Base-by-base conservation (phyloP, 2,888 invertebrate species). In the Oxytorus armatus region DNA sequence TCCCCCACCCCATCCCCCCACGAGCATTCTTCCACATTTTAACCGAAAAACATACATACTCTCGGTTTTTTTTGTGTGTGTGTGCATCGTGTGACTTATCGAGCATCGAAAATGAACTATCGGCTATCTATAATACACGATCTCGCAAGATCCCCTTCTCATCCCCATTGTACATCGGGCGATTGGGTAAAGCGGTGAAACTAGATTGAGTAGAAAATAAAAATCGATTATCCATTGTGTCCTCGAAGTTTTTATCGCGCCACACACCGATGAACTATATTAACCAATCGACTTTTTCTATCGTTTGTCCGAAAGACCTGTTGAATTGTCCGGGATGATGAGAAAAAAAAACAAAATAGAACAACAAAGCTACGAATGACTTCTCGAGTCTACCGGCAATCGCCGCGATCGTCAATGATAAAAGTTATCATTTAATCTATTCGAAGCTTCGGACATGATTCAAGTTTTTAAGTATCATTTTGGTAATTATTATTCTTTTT, bases 181-280 rank as follows among this genome's bases (percentile, higher is more conserved):
- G 47, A n/a, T 36, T 16, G 5, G 42, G 8, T 21, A 21, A 25
- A n/a, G 49, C n/a, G 3, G 18, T n/a, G 16, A 63, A 49, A 8
- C 5, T 21, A 10, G n/a, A 57, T 44, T n/a, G 5, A 51, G 23
- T 3, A 36, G 16, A 14, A 51, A 1, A 16, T 14, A 51, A 51
- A 47, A 57, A 53, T 70, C n/a, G 29, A 53, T 25, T 61, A 49
- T 72, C 59, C 47, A 10, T n/a, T 47, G 23, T 39, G 44, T 47
- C 44, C 23, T 25, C 23, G 42, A 16, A 33, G 16, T 33, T 77
- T 63, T 70, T 70, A 70, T 77, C 77, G 36, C 69, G 42, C 33
- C 61, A 55, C 8, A 23, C 77, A 70, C 42, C 36, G 63, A 70
- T 49, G 63, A 55, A 23, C 47, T 77, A 63, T 63, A 3, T 3